These are phyloP conservation scores for Pogona vitticeps DNA, from an alignment of 2,113 vertebrate genomes.

Conservation along the genomic window DNA sequence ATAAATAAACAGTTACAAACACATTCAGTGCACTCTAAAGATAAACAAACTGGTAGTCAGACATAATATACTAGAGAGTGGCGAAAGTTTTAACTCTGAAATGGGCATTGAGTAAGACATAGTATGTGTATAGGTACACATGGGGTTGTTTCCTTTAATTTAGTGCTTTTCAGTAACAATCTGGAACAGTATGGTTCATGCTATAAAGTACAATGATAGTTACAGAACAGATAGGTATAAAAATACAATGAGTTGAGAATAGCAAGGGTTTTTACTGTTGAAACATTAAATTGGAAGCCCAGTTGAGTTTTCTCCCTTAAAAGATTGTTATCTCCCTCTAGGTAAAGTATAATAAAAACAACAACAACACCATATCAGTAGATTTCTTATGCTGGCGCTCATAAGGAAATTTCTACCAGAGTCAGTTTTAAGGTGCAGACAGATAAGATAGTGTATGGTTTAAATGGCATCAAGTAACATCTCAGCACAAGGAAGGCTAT, in stretches of 20 bases:
- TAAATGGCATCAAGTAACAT: not conserved
- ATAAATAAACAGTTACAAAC: no score
- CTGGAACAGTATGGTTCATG: not conserved
- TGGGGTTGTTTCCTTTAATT: not conserved
- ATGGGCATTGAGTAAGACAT: no score
- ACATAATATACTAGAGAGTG: fast-evolving
- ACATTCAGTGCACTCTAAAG: not conserved
- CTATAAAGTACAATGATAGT: no score
- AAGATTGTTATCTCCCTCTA: no score
- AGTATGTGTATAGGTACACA: not conserved
- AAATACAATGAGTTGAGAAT: no score
- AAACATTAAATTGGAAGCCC: no score
- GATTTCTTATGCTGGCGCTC: not conserved
- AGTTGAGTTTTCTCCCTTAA: no score
- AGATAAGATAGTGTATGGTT: not conserved
- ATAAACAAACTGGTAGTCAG: not conserved
- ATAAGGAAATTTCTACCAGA: not conserved
- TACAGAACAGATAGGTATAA: no score
- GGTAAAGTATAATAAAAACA: no score
- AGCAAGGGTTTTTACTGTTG: no score
- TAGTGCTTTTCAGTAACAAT: not conserved
- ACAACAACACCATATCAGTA: no score
- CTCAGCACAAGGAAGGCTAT: not conserved
- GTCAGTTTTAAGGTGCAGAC: not conserved
- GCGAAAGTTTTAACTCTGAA: no score